phyloP scores from a whole-genome alignment of 2,113 vertebrate genomes.

The Seriola dumerili region DNA sequence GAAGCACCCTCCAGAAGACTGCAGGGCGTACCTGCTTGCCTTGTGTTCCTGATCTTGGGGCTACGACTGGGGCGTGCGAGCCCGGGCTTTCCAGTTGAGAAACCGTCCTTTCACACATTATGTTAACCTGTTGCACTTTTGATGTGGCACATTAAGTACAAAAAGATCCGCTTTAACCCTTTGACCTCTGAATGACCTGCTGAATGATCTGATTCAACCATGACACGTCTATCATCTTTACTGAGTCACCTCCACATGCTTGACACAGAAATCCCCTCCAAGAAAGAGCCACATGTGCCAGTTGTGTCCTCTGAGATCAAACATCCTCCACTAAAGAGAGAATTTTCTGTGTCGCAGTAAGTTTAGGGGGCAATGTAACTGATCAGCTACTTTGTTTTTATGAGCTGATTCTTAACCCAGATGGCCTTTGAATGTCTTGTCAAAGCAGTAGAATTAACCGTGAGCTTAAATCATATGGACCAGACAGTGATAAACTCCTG shows the following conservation, averaged over 20 bases:
- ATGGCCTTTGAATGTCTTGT: constrained; percentile 13
- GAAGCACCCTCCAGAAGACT: background rate
- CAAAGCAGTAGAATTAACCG: background rate
- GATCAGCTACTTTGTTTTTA: background rate
- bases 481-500: too few species aligned
- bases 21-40: background rate
- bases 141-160: constrained; percentile 12
- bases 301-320: constrained; percentile 2
- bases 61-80: background rate
- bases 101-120: constrained; percentile 30
- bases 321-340: background rate
- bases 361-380: background rate
- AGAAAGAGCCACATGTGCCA: constrained; percentile 15
- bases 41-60: background rate
- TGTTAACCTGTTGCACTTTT: constrained; percentile 43
- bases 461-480: background rate
- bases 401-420: background rate
- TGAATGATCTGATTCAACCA: constrained; percentile 39
- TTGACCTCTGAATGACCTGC: constrained; percentile 38
- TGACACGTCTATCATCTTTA: constrained; percentile 30
- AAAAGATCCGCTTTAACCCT: constrained; percentile 38
- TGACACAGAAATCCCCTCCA: constrained; percentile 18
- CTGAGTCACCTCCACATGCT: constrained; percentile 45
- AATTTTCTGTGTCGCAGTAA: background rate
- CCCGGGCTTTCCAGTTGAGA: background rate